Percentiles rank a stretch among this genome's conserved stretches.
Evolutionary conservation across 1,140 invertebrate species (phyloP).

Genomic region (Cotesia typhae): DNA sequence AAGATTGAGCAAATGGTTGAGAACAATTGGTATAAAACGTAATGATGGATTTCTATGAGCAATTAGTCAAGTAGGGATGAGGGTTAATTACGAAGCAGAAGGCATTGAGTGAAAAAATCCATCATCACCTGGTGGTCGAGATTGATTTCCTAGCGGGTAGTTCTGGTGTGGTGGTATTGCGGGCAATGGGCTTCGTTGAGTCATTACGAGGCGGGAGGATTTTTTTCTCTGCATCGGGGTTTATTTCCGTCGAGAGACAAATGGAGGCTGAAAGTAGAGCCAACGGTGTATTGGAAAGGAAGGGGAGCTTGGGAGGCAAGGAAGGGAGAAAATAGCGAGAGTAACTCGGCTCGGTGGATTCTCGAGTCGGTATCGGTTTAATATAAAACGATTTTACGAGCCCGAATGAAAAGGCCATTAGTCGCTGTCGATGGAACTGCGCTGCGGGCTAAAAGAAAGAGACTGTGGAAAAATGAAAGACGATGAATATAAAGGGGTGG

Average conservation of each 20-base stretch:
- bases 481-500: conserved; percentile 18
- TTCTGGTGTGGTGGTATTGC: conserved; percentile 32
- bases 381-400: conserved; percentile 54
- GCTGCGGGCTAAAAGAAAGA: conserved; percentile 38
- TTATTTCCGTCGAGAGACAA: conserved; percentile 36
- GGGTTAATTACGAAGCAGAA: conserved; percentile 30
- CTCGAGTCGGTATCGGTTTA: conserved; percentile 48
- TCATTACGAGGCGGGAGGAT: conserved; percentile 34
- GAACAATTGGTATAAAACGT: no score
- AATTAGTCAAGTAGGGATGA: conserved; percentile 29
- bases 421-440: conserved; percentile 43
- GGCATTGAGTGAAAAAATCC: conserved; percentile 30
- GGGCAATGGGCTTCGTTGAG: conserved; percentile 37
- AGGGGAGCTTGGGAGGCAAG: not conserved
- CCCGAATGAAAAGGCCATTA: conserved; percentile 54
- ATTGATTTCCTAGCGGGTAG: conserved; percentile 31
- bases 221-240: conserved; percentile 21
- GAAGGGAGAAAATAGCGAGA: conserved; percentile 11
- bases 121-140: conserved; percentile 27
- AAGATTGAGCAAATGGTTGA: no score
- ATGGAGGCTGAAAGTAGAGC: conserved; percentile 25
- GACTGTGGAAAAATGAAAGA: conserved; percentile 29
- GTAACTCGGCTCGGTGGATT: conserved; percentile 40
- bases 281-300: not conserved
- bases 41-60: conserved; percentile 33